phyloP scores from a whole-genome alignment of 2,797 vertebrate species.

The Cossypha niveicapilla region DNA sequence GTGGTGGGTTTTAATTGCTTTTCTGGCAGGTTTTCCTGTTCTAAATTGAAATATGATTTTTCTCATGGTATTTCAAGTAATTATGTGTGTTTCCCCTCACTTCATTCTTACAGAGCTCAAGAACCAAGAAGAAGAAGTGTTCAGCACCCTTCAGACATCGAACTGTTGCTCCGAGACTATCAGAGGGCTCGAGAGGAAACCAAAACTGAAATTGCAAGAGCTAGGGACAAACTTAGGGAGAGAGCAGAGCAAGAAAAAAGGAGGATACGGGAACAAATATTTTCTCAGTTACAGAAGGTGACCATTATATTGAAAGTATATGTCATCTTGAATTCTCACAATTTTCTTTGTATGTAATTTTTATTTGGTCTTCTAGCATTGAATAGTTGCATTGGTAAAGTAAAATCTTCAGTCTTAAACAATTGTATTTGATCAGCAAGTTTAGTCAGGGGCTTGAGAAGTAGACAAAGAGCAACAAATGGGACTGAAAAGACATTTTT shows the following conservation, averaged over 20 bases:
- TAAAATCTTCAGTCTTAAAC: neutral
- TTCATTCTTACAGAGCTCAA: constrained; percentile 68
- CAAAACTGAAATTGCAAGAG: constrained; percentile 86
- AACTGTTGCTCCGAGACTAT: constrained; percentile 87
- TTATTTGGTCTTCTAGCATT: neutral
- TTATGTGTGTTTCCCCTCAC: neutral
- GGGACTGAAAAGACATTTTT: neutral
- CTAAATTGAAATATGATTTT: neutral
- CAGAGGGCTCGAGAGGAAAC: constrained; percentile 88
- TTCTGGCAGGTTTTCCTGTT: neutral
- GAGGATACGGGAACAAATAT: constrained; percentile 83
- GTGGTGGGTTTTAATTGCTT: neutral
- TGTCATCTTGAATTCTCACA: neutral
- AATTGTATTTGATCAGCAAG: neutral
- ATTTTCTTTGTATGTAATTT: neutral
- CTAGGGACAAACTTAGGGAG: constrained; percentile 84
- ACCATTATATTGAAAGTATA: neutral
- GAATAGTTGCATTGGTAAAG: neutral
- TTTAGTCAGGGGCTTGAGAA: neutral
- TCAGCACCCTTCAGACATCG: constrained; percentile 84
- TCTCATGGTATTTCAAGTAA: neutral
- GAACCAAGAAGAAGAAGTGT: constrained; percentile 64
- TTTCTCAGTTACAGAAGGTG: constrained; percentile 82
- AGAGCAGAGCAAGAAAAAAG: constrained; percentile 88
- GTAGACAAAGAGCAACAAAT: neutral